phyloP scores from a whole-genome alignment of 2,888 invertebrate genomes.

The Acanthoscelides obtectus region DNA sequence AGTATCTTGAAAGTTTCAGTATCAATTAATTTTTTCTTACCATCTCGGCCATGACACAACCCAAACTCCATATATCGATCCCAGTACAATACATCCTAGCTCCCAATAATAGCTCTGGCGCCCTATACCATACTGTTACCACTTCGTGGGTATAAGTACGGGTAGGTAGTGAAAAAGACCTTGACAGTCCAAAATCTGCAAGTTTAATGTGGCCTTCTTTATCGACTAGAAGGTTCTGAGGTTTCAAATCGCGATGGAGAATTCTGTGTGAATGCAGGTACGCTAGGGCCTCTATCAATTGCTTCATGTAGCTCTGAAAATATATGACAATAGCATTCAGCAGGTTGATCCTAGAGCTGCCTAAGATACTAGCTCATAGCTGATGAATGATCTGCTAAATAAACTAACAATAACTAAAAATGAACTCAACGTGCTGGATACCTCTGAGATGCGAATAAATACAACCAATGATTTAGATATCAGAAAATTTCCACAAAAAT shows the following conservation, averaged over 20 bases:
- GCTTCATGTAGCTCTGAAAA: slow-evolving; percentile 72
- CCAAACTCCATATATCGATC: slow-evolving; percentile 94
- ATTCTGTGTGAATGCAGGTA: slow-evolving; percentile 89
- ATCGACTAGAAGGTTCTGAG: slow-evolving; percentile 92
- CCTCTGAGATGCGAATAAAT: no score
- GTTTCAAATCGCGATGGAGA: slow-evolving; percentile 90
- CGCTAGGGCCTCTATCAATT: slow-evolving; percentile 80
- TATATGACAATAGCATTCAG: no score
- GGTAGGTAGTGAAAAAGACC: slow-evolving; percentile 88
- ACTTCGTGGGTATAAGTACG: slow-evolving; percentile 94
- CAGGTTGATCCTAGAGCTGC: no score
- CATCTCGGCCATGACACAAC: slow-evolving; percentile 97
- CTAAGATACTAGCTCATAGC: no score
- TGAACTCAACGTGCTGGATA: no score
- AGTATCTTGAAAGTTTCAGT: no score
- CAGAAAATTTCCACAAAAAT: no score
- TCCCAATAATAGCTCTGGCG: slow-evolving; percentile 92
- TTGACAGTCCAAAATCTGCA: slow-evolving; percentile 94
- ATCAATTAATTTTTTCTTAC: no score
- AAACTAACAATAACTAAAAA: no score
- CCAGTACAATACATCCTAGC: slow-evolving; percentile 85
- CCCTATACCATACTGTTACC: slow-evolving; percentile 95
- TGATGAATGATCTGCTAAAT: no score
- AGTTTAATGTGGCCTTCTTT: slow-evolving; percentile 82
- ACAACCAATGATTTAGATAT: no score